These are phyloP conservation scores for Leiothrix lutea DNA, from an alignment of 2,113 vertebrate genomes.

Conservation along the genomic window DNA sequence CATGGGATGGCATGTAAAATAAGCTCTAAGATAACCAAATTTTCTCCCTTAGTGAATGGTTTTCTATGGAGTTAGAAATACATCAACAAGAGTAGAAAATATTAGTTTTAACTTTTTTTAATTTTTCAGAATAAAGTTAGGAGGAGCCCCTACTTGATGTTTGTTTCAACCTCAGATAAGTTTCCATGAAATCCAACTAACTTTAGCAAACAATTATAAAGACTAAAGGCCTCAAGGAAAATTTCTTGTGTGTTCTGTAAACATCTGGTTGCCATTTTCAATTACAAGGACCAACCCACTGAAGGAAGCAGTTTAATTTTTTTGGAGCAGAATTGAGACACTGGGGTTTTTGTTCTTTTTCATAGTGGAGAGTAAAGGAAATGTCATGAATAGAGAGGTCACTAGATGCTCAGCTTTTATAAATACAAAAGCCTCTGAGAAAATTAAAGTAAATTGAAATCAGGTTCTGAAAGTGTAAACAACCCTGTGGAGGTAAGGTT, in stretches of 20 bases:
- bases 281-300: slow-evolving; percentile 67
- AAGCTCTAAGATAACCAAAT: neutral
- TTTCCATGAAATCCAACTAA: slow-evolving; percentile 66
- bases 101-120: neutral
- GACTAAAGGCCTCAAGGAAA: slow-evolving; percentile 53
- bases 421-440: slow-evolving; percentile 72
- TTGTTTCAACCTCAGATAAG: slow-evolving; percentile 44
- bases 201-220: slow-evolving; percentile 65
- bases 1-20: neutral
- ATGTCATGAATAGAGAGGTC: slow-evolving; percentile 67
- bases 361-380: slow-evolving; percentile 68
- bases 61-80: neutral
- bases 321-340: slow-evolving; percentile 69
- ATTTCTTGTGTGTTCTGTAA: slow-evolving; percentile 65
- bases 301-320: slow-evolving; percentile 77
- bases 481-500: slow-evolving; percentile 68
- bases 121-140: neutral
- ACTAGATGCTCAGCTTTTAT: slow-evolving; percentile 73
- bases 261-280: slow-evolving; percentile 86
- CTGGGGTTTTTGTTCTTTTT: slow-evolving; percentile 72
- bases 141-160: neutral
- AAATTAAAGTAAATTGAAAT: slow-evolving; percentile 76
- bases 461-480: slow-evolving; percentile 70
- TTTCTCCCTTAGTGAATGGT: neutral
- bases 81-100: neutral